A percentile compares a stretch with the other conserved stretches of the same genome.
phyloP scores from a whole-genome alignment of 2,113 vertebrate species.

The Neogobius melanostomus region DNA sequence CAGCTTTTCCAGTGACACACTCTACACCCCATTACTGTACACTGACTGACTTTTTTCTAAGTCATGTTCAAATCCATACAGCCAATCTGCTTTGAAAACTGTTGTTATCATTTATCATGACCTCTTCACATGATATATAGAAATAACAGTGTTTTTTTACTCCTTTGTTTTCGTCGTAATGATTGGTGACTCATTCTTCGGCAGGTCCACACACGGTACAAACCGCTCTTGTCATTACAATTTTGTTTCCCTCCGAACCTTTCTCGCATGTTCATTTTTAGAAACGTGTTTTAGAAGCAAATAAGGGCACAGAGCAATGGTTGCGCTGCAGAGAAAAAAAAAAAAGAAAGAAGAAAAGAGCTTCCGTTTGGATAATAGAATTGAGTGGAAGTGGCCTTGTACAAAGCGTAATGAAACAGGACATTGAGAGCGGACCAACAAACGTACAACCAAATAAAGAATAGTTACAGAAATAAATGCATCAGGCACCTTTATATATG shows the following conservation, averaged over 20 bases:
- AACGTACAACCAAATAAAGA: background rate
- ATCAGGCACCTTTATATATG: background rate
- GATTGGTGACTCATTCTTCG: conserved; percentile 1
- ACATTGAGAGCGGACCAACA: background rate
- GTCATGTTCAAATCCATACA: conserved; percentile 12
- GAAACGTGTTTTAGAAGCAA: background rate
- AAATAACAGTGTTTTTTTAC: background rate
- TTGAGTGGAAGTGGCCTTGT: conserved; percentile 2
- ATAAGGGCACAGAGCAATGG: conserved; percentile 20
- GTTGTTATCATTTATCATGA: background rate
- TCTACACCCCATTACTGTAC: background rate
- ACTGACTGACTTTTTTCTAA: background rate
- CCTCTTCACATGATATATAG: background rate
- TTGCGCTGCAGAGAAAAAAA: conserved; percentile 11
- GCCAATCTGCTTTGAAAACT: conserved; percentile 19
- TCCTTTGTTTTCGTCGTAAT: conserved; percentile 3
- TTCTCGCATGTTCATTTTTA: background rate
- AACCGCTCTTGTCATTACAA: conserved; percentile 3
- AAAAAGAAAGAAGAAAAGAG: background rate
- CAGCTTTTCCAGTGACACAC: conserved; percentile 11
- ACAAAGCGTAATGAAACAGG: background rate
- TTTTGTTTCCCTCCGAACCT: conserved; percentile 14
- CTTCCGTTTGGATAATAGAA: conserved; percentile 5
- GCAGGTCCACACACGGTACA: background rate
- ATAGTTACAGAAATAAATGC: background rate